Base-by-base conservation (phyloP, 2,113 vertebrate genomes). In the Mus spicilegus region DNA sequence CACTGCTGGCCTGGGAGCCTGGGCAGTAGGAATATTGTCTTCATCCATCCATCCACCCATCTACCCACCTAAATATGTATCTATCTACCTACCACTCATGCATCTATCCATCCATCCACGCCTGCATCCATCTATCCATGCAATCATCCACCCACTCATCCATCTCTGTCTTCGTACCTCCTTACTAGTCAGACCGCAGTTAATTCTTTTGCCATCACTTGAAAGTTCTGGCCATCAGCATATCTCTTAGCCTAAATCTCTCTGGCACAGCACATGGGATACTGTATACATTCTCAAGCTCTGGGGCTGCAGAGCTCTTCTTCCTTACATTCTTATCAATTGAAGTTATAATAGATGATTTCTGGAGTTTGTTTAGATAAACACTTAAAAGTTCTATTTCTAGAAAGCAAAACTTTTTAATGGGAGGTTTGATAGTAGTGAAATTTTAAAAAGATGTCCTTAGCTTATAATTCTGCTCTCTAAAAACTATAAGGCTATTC, bases 221-320 rank as follows among this genome's bases (percentile, higher is more conserved):
- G 46, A 67, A 54, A 82, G 2, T 46, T 69, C 58, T 77, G 54
- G 61, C 19, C 14, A 20, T 7, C 22, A 58, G 5, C 36, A 28
- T 11, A 36, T 24, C 19, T 84, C 54, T 42, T 14, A 36, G 19
- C 67, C 67, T 70, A 67, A 70, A 14, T n/a, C 4, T 46, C 39
- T 0, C 26, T 14, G 4, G 9, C 19, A 2, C 9, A 36, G 36
- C 22, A 42, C 49, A 56, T 0, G 2, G 17, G 4, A 13, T 12
- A 3, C 17, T 39, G 13, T 51, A 28, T 30, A 36, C 8, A 17
- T 24, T 42, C 14, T 70, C 24, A 36, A 22, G 33, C 12, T 75
- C 39, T 78, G 46, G 63, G 20, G 26, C 13, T 33, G 42, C 58
- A 7, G 17, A 19, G 14, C 6, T 16, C 63, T 69, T 46, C 26